Evolutionary conservation across 2,888 invertebrate species (phyloP), one percentile per base, ranked within the genome.

Genomic region (Drymonia ruficornis): DNA sequence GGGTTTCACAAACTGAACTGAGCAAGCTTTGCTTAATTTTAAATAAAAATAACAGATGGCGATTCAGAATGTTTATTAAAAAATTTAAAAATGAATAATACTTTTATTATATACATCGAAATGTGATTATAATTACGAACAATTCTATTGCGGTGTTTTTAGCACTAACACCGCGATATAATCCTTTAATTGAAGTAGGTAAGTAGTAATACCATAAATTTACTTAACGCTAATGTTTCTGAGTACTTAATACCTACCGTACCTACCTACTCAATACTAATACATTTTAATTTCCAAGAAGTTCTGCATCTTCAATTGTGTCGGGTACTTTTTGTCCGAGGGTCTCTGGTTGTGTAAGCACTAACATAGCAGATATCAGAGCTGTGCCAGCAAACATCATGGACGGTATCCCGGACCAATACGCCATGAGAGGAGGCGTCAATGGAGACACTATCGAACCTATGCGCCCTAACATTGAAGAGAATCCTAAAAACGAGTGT

Each of bases 381-480:
- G 92, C 86, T 74, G 89, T 83, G 1, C 62, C 57, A 19, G 88
- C 91, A 66, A 92, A 92, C 76, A 91, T 74, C 49, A 87, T 61
- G 1, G 91, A 86, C 6, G 92, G 91, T 60, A 91, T 89, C 7
- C 90, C 90, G 0, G 75, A 66, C 90, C 90, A 91, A 59, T 89
- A 89, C 1, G 67, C 72, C 87, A 94, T 95, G 70, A 96, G 76
- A 44, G 96, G 89, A 15, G 95, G 95, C 3, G 95, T 95, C 70
- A 96, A 94, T 0, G 96, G 96, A 0, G 96, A 94, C 50, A 95
- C 72, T 72, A 96, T 94, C 0, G 95, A 95, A 0, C 96, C 96
- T 52, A 96, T 90, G 8, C 96, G 92, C 15, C 96, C 96, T 67
- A 95, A 88, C 95, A 95, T 96, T 4, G 95, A 95, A 65, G 96